Evolutionary conservation across 1,140 invertebrate genomes (phyloP), one percentile per base, ranked within the genome.

Genomic region (Papilio machaon): DNA sequence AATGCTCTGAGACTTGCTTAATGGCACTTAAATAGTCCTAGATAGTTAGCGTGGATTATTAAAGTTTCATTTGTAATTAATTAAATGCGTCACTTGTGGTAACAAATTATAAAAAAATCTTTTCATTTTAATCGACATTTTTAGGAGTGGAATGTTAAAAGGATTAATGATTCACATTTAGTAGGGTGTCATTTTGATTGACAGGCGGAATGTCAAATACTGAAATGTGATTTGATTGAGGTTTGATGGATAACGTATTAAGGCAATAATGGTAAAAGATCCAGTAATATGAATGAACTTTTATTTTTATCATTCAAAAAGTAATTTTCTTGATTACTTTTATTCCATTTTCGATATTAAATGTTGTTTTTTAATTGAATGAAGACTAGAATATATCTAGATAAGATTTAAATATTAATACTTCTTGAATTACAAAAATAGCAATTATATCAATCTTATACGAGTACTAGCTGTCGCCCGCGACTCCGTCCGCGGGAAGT

Each of bases 201-300:
- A 70, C 64, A 70, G 13, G 60, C 60, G 23, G 23, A 64, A 23
- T 35, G 30, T 70, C 64, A 35, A 70, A 70, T 19, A 15, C 64
- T 70, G 30, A 35, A 23, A 11, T 30, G 30, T 15, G 23, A 23
- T 64, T 23, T 64, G 64, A 70, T 70, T 35, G 64, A 70, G 23
- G 64, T 35, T 35, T 70, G 64, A 35, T 30, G 15, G 64, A 35
- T 70, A 30, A 70, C 64, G 64, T 38, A 70, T 70, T 70, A 35
- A 70, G 64, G 64, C 30, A 35, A 70, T 70, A 15, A 70, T 15
- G 60, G 19, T 64, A 35, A 35, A 35, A 38, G 23, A 70, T 70
- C 11, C 30, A 8, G 13, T 13, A 13, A 70, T 70, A 17, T 70
- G 35, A 15, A 17, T 38, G 0, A 17, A 38, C 23, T 0, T 70